Conservation (phyloP, 1,140 invertebrate genomes). For the Psilanteris sp. region DNA sequence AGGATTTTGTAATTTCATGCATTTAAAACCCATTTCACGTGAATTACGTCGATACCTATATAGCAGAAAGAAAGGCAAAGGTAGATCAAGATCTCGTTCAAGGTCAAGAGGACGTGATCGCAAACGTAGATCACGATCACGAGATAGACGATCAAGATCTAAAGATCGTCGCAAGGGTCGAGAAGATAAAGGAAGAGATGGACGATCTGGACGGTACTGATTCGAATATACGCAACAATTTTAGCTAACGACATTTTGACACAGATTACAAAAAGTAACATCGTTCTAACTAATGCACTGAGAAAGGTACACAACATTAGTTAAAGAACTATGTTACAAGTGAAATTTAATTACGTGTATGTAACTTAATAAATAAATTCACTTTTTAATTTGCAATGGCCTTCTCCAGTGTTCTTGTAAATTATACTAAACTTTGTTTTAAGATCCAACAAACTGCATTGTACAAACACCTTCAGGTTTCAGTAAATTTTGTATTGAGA, state of each 20-base stretch:
- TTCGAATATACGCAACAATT: background rate
- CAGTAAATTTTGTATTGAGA: background rate
- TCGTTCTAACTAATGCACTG: background rate
- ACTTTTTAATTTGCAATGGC: background rate
- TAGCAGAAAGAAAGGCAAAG: conserved; percentile 75
- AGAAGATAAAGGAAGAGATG: conserved; percentile 75
- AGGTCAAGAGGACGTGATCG: conserved; percentile 68
- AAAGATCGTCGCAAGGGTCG: conserved; percentile 66
- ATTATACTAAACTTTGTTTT: conserved; percentile 8
- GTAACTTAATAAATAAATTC: background rate
- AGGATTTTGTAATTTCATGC: conserved; percentile 99
- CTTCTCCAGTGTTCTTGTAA: conserved; percentile 13
- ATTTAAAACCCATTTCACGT: conserved; percentile 97
- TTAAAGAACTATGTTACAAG: background rate
- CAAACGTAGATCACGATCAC: conserved; percentile 75
- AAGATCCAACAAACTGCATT: too few species aligned
- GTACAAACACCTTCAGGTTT: background rate
- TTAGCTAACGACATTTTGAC: conserved; percentile 26
- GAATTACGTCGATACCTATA: conserved; percentile 89
- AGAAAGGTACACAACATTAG: background rate
- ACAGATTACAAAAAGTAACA: background rate
- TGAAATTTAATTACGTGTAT: background rate
- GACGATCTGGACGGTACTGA: conserved; percentile 79
- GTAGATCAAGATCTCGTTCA: conserved; percentile 72
- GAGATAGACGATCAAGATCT: conserved; percentile 75